phyloP scores from a whole-genome alignment of 2,113 vertebrate genomes.

The Brienomyrus brachyistius region DNA sequence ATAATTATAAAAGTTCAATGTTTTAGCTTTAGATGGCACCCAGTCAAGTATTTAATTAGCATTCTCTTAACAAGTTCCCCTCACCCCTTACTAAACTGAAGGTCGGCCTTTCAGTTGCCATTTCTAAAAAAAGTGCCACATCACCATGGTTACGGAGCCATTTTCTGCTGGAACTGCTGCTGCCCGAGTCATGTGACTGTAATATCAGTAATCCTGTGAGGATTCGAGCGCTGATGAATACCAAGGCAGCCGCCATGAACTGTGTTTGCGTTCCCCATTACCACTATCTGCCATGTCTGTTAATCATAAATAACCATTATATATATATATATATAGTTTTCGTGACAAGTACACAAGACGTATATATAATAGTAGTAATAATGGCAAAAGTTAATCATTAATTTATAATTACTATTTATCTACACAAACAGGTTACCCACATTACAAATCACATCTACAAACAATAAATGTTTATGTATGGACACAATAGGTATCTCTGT shows the following conservation, averaged over 20 bases:
- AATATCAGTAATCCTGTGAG: background rate
- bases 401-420: background rate
- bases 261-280: background rate
- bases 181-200: slow-evolving; percentile 8
- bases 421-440: background rate
- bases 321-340: background rate
- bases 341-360: background rate
- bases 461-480: background rate
- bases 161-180: slow-evolving; percentile 10
- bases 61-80: background rate
- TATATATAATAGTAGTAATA: background rate
- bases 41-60: background rate
- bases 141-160: slow-evolving; percentile 23
- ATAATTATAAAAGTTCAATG: background rate
- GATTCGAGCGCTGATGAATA: background rate
- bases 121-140: background rate
- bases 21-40: background rate
- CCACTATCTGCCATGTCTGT: background rate
- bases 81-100: background rate
- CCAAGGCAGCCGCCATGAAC: background rate
- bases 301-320: background rate
- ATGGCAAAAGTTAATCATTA: background rate
- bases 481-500: background rate
- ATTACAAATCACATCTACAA: background rate
- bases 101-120: slow-evolving; percentile 1